Base-by-base conservation (phyloP, 1,140 invertebrate genomes). In the Muscidifurax raptorellus region DNA sequence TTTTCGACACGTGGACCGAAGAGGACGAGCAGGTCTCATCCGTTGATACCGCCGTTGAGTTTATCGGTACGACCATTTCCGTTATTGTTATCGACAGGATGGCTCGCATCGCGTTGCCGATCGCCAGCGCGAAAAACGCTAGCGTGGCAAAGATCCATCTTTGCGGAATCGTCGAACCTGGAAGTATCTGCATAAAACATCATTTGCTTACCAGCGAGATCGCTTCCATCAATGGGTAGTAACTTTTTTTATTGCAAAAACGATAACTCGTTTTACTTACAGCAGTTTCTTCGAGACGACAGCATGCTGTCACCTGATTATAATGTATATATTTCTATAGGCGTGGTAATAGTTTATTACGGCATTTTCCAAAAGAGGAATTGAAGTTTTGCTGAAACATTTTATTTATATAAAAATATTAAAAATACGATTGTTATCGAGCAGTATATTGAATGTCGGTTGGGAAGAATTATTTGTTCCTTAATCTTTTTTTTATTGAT, bases 121-220 rank as follows among this genome's bases (percentile, higher is more conserved):
- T 80, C 18, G 10, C 40, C 2, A 80, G 4, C 22, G 40, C 78
- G 12, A 80, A 7, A 40, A 67, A 67, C 2, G 64, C 64, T 5
- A 80, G 7, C 0, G 40, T 10, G 10, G 71, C 44, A n/a, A 74
- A 76, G 1, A 83, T 32, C 81, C 81, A 83, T 83, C 66, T 75
- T 76, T 83, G 81, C 2, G 71, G 32, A 36, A 83, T n/a, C 15
- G 13, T 7, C 32, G 18, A 22, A 36, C 81, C 71, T 82, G 52
- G 9, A 59, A 59, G n/a, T n/a, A 59, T 59, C 6, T 52, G 18
- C 47, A 52, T 52, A 52, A 52, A 15, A 52, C 47, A 52, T 52
- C 47, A 5, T 15, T 18, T 59, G 52, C 15, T 59, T 59, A 59
- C 47, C 13, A 18, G 36, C 36, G 5, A 40, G 4, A 52, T 5